Evolutionary conservation across 2,888 invertebrate species (phyloP).

Genomic region (Lymantria dispar): DNA sequence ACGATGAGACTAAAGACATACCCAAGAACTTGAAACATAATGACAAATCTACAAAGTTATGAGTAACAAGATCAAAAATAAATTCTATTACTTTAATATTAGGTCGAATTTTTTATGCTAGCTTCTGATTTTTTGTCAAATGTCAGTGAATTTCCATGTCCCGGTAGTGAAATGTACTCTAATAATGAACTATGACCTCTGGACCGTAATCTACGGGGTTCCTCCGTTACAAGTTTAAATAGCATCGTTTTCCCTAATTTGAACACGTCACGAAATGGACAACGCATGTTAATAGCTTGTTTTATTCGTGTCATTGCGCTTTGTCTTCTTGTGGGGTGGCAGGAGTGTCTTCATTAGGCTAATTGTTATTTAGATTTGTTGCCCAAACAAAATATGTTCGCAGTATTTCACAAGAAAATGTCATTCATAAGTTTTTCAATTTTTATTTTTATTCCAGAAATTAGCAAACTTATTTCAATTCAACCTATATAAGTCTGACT

Average conservation of each 20-base stretch:
- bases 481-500: too few relatives aligned
- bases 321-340: conserved; percentile 9
- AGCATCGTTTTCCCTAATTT: conserved; percentile 44
- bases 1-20: too few relatives aligned
- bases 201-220: conserved; percentile 27
- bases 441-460: too few relatives aligned
- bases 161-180: conserved; percentile 35
- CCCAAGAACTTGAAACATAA: too few relatives aligned
- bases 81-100: neutral
- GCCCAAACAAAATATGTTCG: conserved; percentile 8
- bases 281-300: conserved; percentile 57
- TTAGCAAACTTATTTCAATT: too few relatives aligned
- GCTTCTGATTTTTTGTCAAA: conserved; percentile 15
- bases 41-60: too few relatives aligned
- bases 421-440: too few relatives aligned
- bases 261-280: conserved; percentile 49
- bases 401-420: too few relatives aligned
- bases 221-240: conserved; percentile 47
- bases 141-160: conserved; percentile 18
- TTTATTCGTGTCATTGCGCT: conserved; percentile 43
- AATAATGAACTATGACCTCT: conserved; percentile 52
- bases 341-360: conserved; percentile 19
- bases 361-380: conserved; percentile 26
- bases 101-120: conserved; percentile 2
- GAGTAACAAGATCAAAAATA: too few relatives aligned